Base-by-base conservation (phyloP, 2,113 vertebrate species). In the Heteronetta atricapilla region DNA sequence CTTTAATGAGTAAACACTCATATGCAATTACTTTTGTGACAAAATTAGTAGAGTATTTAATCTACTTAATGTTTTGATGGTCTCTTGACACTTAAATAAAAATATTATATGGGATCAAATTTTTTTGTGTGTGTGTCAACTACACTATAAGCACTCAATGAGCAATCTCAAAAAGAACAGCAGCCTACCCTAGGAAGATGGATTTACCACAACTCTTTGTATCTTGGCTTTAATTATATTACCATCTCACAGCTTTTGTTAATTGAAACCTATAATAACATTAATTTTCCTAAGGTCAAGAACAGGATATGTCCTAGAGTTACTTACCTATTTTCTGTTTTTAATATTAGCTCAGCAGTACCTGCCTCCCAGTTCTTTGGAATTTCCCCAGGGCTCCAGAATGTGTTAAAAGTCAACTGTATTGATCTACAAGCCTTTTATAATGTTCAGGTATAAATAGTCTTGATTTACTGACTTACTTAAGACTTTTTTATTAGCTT, bases 321-420 rank as follows among this genome's bases (percentile, higher is more conserved):
- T 70, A 40, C 4, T n/a, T 38, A 46, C 4, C 6, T 72, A 3
- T 12, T 75, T 82, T 75, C 10, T 78, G 6, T 16, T 86, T 72
- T 64, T 25, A 88, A 59, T 82, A 7, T 72, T 55, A 33, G 1
- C 6, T 82, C 17, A 1, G 5, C 69, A 81, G 62, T 4, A 86
- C 22, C 23, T 53, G 5, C 2, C 4, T 66, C 4, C 2, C 11
- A 23, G 6, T 38, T 89, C 34, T 56, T 53, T 64, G 28, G 14
- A 72, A 56, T 5, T 33, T 76, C 55, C 42, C 20, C 29, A 62
- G 29, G 29, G 21, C 20, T 69, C 31, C 13, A 67, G n/a, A 40
- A n/a, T 1, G 3, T 31, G 40, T 66, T 69, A 53, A 52, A 80
- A 76, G 60, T 7, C 79, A 82, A 2, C 17, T 2, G 0, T 18